Evolutionary conservation across 2,888 invertebrate genomes (phyloP).

Genomic region (Amblyjoppa fuscipennis): DNA sequence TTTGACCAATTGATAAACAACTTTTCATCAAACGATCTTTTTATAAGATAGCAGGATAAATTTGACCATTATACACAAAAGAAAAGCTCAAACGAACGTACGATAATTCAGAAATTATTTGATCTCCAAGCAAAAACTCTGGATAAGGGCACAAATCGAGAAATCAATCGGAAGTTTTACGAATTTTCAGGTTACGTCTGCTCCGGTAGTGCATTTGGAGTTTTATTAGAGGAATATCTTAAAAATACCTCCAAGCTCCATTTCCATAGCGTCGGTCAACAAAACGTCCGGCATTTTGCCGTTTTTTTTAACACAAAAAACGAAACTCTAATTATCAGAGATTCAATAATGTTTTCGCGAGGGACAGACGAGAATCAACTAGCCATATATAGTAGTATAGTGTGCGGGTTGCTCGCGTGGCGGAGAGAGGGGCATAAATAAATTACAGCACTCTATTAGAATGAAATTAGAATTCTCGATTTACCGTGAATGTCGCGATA

Average conservation of each 20-base stretch:
- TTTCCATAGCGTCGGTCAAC: conserved; percentile 77
- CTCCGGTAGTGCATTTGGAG: neutral
- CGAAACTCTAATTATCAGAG: conserved; percentile 16
- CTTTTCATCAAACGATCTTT: too few species aligned
- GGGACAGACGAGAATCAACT: conserved; percentile 22
- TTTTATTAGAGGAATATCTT: conserved; percentile 16
- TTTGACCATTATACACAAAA: neutral
- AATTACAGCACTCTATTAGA: neutral
- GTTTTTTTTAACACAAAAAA: neutral
- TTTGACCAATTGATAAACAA: too few species aligned
- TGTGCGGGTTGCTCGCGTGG: neutral
- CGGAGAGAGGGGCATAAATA: conserved; percentile 11
- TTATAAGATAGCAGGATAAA: neutral
- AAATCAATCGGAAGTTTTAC: neutral
- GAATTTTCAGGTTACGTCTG: conserved; percentile 51
- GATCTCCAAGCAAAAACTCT: neutral
- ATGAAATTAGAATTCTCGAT: conserved; percentile 35
- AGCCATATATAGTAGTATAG: neutral
- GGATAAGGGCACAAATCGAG: neutral
- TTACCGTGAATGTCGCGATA: conserved; percentile 73
- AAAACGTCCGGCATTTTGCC: conserved; percentile 79
- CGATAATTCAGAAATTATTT: neutral
- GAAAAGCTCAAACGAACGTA: neutral
- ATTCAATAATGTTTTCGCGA: conserved; percentile 49
- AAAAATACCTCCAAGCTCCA: conserved; percentile 74